phyloP scores from a whole-genome alignment of 2,797 vertebrate genomes.

The Apogon talboti region DNA sequence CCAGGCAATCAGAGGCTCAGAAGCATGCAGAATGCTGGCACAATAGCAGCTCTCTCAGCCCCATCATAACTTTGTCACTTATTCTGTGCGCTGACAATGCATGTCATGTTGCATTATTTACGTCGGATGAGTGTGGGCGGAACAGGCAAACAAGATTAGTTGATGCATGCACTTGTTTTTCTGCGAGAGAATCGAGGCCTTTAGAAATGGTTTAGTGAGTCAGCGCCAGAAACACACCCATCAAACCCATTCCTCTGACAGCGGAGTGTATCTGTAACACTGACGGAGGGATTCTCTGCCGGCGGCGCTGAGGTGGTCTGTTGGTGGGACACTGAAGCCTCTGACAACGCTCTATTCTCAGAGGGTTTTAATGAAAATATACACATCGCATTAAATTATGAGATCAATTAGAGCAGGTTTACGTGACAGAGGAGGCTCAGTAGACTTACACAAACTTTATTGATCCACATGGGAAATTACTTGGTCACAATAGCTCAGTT shows the following conservation, averaged over 20 bases:
- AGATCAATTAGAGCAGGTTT: too few species aligned
- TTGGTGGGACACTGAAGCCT: too few species aligned
- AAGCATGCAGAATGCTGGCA: conserved; percentile 47
- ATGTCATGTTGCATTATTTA: conserved; percentile 73
- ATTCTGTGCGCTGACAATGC: conserved; percentile 66
- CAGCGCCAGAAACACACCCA: conserved; percentile 54
- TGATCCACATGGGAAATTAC: too few species aligned
- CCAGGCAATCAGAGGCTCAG: conserved; percentile 60
- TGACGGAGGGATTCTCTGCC: conserved; percentile 34
- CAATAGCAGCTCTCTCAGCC: conserved; percentile 60
- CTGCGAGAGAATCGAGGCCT: conserved; percentile 54
- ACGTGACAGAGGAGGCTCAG: too few species aligned
- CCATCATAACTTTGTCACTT: conserved; percentile 71
- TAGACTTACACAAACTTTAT: too few species aligned
- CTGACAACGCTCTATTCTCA: too few species aligned
- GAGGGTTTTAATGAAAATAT: too few species aligned
- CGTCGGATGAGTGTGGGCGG: conserved; percentile 62
- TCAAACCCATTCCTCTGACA: conserved; percentile 53
- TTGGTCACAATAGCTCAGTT: too few species aligned
- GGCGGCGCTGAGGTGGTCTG: conserved; percentile 54
- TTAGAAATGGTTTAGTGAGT: conserved; percentile 68
- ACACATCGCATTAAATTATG: too few species aligned
- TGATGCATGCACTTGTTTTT: conserved; percentile 67
- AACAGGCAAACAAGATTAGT: conserved; percentile 75
- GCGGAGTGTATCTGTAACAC: conserved; percentile 38